These are phyloP conservation scores for Porphyrio hochstetteri DNA, from an alignment of 2,113 vertebrate genomes.

Conservation along the genomic window DNA sequence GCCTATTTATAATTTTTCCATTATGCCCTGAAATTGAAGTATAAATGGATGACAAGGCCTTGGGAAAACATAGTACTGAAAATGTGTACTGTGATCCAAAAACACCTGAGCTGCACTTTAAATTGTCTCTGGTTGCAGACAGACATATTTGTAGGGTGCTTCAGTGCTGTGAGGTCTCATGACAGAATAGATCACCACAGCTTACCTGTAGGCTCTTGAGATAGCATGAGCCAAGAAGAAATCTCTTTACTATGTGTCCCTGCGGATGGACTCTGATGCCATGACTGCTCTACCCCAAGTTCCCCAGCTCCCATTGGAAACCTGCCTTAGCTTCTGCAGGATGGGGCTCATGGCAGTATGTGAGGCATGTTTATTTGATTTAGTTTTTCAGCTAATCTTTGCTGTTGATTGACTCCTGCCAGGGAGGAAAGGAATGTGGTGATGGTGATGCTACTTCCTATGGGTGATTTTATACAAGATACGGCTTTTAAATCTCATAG, in stretches of 20 bases:
- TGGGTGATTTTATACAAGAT: neutral
- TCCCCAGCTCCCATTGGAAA: neutral
- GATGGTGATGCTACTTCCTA: neutral
- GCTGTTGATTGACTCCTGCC: neutral
- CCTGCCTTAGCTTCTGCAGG: neutral
- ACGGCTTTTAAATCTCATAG: neutral
- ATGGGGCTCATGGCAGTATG: neutral
- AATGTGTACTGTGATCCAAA: neutral
- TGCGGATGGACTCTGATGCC: neutral
- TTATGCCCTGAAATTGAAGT: neutral
- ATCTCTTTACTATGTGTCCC: neutral
- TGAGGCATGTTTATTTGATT: neutral
- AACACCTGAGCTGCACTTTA: neutral
- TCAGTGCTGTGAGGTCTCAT: neutral
- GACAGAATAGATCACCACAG: neutral
- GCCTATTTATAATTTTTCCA: neutral
- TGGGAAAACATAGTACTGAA: neutral
- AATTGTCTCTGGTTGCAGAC: neutral
- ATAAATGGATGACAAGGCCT: neutral
- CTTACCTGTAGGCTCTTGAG: neutral
- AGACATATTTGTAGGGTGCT: neutral
- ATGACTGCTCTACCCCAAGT: neutral
- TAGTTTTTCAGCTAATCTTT: neutral
- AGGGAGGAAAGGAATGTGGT: neutral
- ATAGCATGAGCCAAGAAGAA: accelerated